Conservation (phyloP, 2,888 invertebrate species). For the Trichacis sp. region DNA sequence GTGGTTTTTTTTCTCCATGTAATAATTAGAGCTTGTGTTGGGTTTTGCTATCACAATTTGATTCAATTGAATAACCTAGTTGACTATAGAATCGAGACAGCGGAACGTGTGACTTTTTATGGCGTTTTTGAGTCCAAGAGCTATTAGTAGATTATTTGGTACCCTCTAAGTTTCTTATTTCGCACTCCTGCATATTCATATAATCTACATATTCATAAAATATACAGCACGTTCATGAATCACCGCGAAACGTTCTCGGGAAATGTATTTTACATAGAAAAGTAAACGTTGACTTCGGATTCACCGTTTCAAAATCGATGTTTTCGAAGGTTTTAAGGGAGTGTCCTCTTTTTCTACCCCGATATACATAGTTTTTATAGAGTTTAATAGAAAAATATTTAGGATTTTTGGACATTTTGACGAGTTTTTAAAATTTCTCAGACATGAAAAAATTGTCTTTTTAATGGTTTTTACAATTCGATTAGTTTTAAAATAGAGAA, state of each 20-base stretch:
- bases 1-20: neutral
- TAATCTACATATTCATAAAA: neutral
- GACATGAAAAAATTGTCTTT: no score
- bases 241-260: neutral
- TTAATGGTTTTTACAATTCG: no score
- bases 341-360: no score
- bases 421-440: no score
- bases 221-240: neutral
- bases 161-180: neutral
- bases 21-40: neutral
- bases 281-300: neutral
- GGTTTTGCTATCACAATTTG: constrained; percentile 1
- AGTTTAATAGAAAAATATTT: no score
- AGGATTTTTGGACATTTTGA: no score
- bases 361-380: no score
- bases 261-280: neutral
- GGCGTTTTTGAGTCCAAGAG: neutral
- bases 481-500: no score
- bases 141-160: neutral
- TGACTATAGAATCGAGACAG: neutral
- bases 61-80: neutral
- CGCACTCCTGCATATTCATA: neutral
- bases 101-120: neutral
- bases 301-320: neutral
- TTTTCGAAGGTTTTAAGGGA: neutral